phyloP scores from a whole-genome alignment of 2,888 invertebrate species.

The Lepidochrysops patricia region DNA sequence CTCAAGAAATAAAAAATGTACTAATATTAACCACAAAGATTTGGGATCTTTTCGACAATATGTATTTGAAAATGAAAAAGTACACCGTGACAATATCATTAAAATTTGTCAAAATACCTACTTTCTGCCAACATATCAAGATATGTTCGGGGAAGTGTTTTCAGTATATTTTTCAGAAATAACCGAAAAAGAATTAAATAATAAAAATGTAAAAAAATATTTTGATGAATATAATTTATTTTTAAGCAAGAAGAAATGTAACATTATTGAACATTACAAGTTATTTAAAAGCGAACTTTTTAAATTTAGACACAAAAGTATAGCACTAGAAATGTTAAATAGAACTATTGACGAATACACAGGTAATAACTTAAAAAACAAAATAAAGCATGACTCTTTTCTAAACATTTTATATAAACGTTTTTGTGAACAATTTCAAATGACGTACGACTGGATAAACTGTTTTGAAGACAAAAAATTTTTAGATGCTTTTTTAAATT shows the following conservation, averaged over 20 bases:
- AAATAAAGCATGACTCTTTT: constrained; percentile 9
- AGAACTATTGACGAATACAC: constrained; percentile 4
- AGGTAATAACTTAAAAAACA: constrained; percentile 3
- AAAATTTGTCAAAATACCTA: neutral
- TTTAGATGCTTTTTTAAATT: neutral
- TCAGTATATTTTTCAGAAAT: constrained; percentile 4
- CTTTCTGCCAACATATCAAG: neutral
- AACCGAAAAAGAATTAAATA: neutral
- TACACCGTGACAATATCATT: neutral
- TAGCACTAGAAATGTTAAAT: neutral
- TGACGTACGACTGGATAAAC: constrained; percentile 5
- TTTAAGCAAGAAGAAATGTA: neutral
- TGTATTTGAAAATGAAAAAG: constrained; percentile 6
- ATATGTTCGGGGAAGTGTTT: neutral
- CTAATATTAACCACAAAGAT: neutral
- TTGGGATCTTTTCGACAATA: constrained; percentile 9
- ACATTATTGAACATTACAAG: constrained; percentile 8
- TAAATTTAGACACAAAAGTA: constrained; percentile 6
- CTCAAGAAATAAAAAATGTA: neutral
- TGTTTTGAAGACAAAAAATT: neutral
- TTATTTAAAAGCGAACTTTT: constrained; percentile 13
- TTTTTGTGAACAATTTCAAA: neutral
- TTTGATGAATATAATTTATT: neutral
- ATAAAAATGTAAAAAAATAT: constrained; percentile 5
- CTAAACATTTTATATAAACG: constrained; percentile 11